Conservation (phyloP, 2,888 invertebrate genomes). For the Lasius fuliginosus region DNA sequence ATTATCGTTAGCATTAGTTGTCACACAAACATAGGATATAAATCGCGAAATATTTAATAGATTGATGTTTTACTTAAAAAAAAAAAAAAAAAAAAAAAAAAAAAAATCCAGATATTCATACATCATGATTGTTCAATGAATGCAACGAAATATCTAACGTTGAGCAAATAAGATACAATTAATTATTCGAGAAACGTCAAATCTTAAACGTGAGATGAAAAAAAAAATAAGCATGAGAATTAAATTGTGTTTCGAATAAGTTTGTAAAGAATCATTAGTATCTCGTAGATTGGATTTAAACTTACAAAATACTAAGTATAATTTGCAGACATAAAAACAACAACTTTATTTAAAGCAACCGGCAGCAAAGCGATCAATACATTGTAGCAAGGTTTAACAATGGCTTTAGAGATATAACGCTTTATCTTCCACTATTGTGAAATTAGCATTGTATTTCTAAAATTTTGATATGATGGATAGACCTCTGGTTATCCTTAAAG, state of each 20-base stretch:
- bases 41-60: neutral
- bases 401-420: conserved; percentile 44
- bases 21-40: neutral
- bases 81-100: conserved; percentile 1
- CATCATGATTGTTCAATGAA: neutral
- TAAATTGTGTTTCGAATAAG: conserved; percentile 10
- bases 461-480: conserved; percentile 36
- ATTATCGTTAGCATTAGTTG: neutral
- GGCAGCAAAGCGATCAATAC: conserved; percentile 48
- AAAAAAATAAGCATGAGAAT: conserved; percentile 7
- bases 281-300: conserved; percentile 14
- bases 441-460: conserved; percentile 29
- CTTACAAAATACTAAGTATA: conserved; percentile 43
- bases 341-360: conserved; percentile 54
- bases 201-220: neutral
- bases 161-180: neutral
- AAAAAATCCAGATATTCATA: neutral
- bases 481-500: neutral
- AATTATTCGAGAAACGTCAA: neutral
- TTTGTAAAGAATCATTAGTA: conserved; percentile 18
- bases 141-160: neutral
- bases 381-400: conserved; percentile 51
- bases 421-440: conserved; percentile 29
- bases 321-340: conserved; percentile 54
- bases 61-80: neutral